Conservation (phyloP, 2,113 vertebrate species). For the Crotalus viridis region DNA sequence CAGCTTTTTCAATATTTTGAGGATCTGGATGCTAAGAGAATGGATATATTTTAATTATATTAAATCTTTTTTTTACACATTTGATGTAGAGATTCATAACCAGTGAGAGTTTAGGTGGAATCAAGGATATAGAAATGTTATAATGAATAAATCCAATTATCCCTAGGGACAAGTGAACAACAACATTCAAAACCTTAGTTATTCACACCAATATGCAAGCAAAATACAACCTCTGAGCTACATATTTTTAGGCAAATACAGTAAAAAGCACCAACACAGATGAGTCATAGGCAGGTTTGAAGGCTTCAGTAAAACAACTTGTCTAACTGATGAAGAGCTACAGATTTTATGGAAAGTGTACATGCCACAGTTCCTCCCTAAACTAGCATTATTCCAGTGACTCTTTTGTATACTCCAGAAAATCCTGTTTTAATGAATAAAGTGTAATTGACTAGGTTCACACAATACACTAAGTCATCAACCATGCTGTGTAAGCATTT, state of each 20-base stretch:
- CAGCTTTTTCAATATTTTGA: neutral
- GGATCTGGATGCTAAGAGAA: neutral
- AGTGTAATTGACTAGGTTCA: neutral
- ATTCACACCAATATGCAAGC: neutral
- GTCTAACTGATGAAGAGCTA: neutral
- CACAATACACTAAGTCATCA: neutral
- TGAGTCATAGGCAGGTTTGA: neutral
- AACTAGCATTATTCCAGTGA: neutral
- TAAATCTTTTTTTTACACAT: neutral
- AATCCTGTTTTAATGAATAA: neutral
- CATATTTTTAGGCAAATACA: neutral
- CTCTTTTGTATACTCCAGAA: neutral
- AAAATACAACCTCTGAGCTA: neutral
- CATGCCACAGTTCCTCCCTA: neutral
- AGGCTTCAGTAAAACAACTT: neutral
- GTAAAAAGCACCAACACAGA: neutral
- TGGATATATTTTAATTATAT: neutral
- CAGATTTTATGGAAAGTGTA: neutral
- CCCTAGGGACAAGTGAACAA: neutral
- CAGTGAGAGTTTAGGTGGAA: neutral
- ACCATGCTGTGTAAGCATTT: neutral
- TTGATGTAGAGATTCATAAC: neutral
- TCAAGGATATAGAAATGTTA: neutral
- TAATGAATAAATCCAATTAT: neutral
- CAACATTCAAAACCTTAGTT: neutral